Base-by-base conservation (phyloP, 2,797 vertebrate species). In the Chelonia mydas region DNA sequence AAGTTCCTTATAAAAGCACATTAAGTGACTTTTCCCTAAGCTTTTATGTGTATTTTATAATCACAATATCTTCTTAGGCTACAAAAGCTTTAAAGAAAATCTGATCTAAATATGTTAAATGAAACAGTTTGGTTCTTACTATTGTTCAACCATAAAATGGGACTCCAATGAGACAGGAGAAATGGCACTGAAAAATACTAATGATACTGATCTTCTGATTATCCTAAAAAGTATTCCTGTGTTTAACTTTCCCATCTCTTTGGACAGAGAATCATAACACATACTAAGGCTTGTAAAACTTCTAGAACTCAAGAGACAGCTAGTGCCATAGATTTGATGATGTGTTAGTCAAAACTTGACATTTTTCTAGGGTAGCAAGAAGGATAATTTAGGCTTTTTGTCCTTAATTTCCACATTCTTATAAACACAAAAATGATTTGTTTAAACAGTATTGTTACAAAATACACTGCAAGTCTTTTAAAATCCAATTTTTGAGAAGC, bases 321-420 rank as follows among this genome's bases (percentile, higher is more conserved):
- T 93, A 93, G 90, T 96, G 94, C 90, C 93, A 96, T 92, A 93
- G 95, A 95, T 92, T 93, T 98, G 96, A 97, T 97, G 94, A 97
- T 97, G 97, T 97, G 97, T 90, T 94, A 90, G 83, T 94, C 84
- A 90, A 94, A 95, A 92, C 49, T 51, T 97, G 97, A 97, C 97
- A 84, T 92, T 95, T 96, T 97, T 97, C 93, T 97, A 95, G 95
- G 92, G 85, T 13, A 95, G 50, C 4, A 91, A 93, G 93, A 95
- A 84, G 77, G 94, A 93, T 92, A 86, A 95, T 97, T 93, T 93
- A 87, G n/a, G 5, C 0, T 5, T 93, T 97, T 96, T 95, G 86
- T 90, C 94, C 94, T 95, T 89, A 55, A 90, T 94, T 97, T 94
- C 78, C 65, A 91, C 80, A 65, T 90, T 80, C 16, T 86, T 96